Evolutionary conservation across 2,888 invertebrate species (phyloP), one percentile per base, ranked within the genome.

Genomic region (Cantharis lateralis): DNA sequence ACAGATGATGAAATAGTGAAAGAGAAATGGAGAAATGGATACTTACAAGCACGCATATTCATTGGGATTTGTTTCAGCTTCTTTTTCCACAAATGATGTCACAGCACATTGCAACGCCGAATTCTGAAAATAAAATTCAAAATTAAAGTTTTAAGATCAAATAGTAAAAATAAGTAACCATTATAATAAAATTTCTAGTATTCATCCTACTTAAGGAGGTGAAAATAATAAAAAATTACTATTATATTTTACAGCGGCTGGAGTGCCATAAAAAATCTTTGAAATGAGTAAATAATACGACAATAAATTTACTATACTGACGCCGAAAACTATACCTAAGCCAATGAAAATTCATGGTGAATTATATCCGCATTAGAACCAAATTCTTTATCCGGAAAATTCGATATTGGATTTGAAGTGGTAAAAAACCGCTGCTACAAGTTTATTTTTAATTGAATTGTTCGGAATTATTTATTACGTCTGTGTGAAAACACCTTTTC

Each of bases 1-100:
- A n/a, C n/a, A 62, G 71, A 15, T 4, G 48, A 32, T 70, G 7
- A 16, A 62, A 26, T 70, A 24, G n/a, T 15, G 15, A 28, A 62
- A 24, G 66, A 10, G 28, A 63, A 76, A 66, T 71, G 3, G 66
- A 10, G 28, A 63, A 76, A 66, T 71, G 3, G 64, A 63, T 88
- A 92, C 92, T 91, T 87, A 92, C 92, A 92, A 87, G 85, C 91
- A 91, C 82, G 89, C 87, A 84, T 91, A 91, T 87, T 88, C 90
- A 83, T 89, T 89, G 80, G 90, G 90, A 79, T 84, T 84, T 71
- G 81, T 82, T 77, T 82, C 91, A 1, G 90, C 89, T 86, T 93
- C 92, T 86, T 91, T 93, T 82, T 90, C 90, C 68, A 93, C 90
- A 72, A 94, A 87, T n/a, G 93, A 90, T 75, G 91, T 89, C 80